A percentile compares a stretch with the other conserved stretches of the same genome.
phyloP scores from a whole-genome alignment of 1,140 invertebrate species.

The Zelostemma sp. region DNA sequence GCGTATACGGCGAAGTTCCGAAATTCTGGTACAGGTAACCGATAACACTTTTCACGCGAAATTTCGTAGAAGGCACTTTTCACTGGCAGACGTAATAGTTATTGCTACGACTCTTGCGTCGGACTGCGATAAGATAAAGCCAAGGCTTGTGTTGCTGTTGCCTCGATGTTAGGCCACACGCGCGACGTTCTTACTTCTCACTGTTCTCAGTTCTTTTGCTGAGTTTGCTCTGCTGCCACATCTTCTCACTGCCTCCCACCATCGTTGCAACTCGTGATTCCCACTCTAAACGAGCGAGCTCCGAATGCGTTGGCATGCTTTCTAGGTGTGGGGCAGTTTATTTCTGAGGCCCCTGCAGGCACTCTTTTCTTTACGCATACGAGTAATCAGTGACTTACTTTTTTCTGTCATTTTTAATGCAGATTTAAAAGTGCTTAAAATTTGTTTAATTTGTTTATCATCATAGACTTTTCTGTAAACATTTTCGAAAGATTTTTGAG shows the following conservation, averaged over 20 bases:
- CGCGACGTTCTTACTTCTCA: no score
- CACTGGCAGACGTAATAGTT: not conserved
- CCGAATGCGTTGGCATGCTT: slow-evolving; percentile 2
- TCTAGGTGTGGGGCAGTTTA: not conserved
- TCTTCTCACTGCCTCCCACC: no score
- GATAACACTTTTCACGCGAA: not conserved
- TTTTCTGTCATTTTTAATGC: not conserved
- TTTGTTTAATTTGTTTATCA: no score
- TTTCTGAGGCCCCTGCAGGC: not conserved
- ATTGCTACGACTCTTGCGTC: not conserved
- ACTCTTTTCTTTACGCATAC: slow-evolving; percentile 1
- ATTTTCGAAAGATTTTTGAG: no score
- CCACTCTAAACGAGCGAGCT: slow-evolving; percentile 36
- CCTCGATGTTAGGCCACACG: slow-evolving; percentile 18
- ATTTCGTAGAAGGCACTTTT: no score
- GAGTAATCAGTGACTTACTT: not conserved
- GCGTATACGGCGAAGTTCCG: not conserved
- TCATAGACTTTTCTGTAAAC: no score
- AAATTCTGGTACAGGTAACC: not conserved
- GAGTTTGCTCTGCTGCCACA: no score
- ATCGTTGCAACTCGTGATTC: not conserved
- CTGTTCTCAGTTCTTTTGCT: slow-evolving; percentile 17
- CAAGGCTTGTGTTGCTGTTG: slow-evolving; percentile 23
- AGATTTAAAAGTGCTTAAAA: not conserved
- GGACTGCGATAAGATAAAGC: not conserved